Evolutionary conservation across 2,888 invertebrate genomes (phyloP), one percentile per base, ranked within the genome.

Genomic region (Philonicus albiceps): DNA sequence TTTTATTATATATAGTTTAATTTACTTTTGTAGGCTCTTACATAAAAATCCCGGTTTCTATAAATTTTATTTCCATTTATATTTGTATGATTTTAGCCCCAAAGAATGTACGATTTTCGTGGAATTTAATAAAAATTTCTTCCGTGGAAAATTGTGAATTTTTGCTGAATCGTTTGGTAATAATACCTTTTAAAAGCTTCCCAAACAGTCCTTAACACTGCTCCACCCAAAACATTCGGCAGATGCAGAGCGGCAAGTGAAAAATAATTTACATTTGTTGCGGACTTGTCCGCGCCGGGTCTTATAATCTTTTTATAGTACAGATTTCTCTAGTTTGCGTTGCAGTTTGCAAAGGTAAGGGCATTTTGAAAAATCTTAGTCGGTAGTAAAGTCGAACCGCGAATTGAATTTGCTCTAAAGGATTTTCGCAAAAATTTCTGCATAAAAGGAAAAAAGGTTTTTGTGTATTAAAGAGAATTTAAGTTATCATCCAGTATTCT

Each of bases 271-370:
- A 49, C 72, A 84, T 73, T 49, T 43, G 72, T 34, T 73, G 43
- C 73, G 43, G 37, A 43, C 73, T 83, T 72, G 40, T 19, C n/a
- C 40, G 72, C 72, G 27, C 53, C 75, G 76, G 86, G 86, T 87
- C 86, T 86, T 84, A 80, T 87, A 86, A 49, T 87, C 87, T 87
- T 87, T 87, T 87, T 86, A 87, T 87, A 87, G 87, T 87, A 37
- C 86, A 86, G 49, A n/a, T 53, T 80, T 86, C 19, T 37, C 49
- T 73, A 22, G 72, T 27, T 85, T 87, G 64, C 64, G 22, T 6
- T 64, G 64, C 81, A 86, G 53, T 86, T 87, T 43, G 19, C 73
- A 73, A 40, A 40, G 22, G 30, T 40, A 84, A 84, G 84, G 84
- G 73, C 84, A 27, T 11, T 40, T 19, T 7, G 64, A 19, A 64